phyloP scores from a whole-genome alignment of 2,888 invertebrate species.

The Spilarctia lutea region DNA sequence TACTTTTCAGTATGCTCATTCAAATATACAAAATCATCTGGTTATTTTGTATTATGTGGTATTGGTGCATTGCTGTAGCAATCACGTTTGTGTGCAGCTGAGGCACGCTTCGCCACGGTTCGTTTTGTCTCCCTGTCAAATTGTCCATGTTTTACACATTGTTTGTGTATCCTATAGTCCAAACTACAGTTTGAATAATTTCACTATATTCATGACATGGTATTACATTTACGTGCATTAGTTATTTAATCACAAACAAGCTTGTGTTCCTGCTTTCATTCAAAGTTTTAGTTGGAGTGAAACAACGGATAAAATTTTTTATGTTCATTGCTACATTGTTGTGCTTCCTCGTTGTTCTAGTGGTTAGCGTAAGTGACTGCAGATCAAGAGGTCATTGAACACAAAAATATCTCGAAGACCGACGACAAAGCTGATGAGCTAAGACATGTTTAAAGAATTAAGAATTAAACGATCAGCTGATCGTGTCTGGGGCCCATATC shows the following conservation, averaged over 20 bases:
- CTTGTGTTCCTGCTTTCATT: background rate
- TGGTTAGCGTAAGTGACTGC: too few relatives aligned
- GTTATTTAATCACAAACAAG: background rate
- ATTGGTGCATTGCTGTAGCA: slow-evolving; percentile 48
- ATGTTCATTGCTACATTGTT: background rate
- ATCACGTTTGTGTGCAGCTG: slow-evolving; percentile 57
- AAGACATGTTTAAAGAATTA: background rate
- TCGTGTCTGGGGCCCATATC: too few relatives aligned
- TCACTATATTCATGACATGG: slow-evolving; percentile 16
- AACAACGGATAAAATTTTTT: background rate
- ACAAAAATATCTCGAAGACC: background rate
- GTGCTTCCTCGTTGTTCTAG: too few relatives aligned
- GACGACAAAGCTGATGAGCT: background rate
- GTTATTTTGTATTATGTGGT: slow-evolving; percentile 39
- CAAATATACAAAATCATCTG: slow-evolving; percentile 36
- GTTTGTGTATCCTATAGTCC: slow-evolving; percentile 32
- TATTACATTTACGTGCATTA: slow-evolving; percentile 11
- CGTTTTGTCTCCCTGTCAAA: slow-evolving; percentile 48
- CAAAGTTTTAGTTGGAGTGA: background rate
- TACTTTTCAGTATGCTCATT: slow-evolving; percentile 7
- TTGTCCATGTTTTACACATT: slow-evolving; percentile 50
- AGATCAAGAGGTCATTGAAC: too few relatives aligned
- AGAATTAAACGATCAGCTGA: too few relatives aligned
- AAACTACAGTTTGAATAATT: slow-evolving; percentile 37
- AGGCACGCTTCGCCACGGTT: slow-evolving; percentile 33